These are phyloP conservation scores for Drosophila ironensis DNA, from an alignment of 1,140 invertebrate genomes.

Conservation along the genomic window DNA sequence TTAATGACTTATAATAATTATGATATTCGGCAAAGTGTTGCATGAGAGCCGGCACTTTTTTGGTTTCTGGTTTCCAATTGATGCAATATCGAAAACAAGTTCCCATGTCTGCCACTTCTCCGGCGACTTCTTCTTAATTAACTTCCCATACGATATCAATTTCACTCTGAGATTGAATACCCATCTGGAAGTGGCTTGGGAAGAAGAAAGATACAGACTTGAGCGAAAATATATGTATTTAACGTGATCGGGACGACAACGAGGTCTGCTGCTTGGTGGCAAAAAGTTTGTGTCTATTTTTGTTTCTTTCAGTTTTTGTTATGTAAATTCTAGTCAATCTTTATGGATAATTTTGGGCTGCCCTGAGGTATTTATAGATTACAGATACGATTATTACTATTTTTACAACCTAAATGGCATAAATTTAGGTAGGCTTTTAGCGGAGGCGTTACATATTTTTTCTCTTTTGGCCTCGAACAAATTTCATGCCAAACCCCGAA, in stretches of 20 bases:
- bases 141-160: slow-evolving; percentile 77
- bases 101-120: slow-evolving; percentile 34
- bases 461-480: slow-evolving; percentile 9
- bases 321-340: neutral
- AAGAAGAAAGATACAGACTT: slow-evolving; percentile 9
- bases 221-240: slow-evolving; percentile 1
- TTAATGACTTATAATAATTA: slow-evolving; percentile 77
- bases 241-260: neutral
- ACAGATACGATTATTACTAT: neutral
- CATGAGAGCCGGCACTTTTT: slow-evolving; percentile 49
- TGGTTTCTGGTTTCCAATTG: slow-evolving; percentile 53
- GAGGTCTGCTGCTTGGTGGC: no score
- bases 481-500: slow-evolving; percentile 11
- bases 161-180: slow-evolving; percentile 54
- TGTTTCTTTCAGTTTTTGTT: no score
- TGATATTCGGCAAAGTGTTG: slow-evolving; percentile 48
- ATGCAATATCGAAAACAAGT: slow-evolving; percentile 49
- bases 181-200: slow-evolving; percentile 27
- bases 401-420: neutral
- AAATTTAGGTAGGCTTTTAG: slow-evolving; percentile 12
- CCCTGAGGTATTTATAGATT: neutral
- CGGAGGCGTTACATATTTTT: slow-evolving; percentile 23
- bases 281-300: no score
- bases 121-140: slow-evolving; percentile 57
- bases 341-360: neutral